Evolutionary conservation across 1,140 invertebrate species (phyloP).

Genomic region (Drosophila bifasciata): DNA sequence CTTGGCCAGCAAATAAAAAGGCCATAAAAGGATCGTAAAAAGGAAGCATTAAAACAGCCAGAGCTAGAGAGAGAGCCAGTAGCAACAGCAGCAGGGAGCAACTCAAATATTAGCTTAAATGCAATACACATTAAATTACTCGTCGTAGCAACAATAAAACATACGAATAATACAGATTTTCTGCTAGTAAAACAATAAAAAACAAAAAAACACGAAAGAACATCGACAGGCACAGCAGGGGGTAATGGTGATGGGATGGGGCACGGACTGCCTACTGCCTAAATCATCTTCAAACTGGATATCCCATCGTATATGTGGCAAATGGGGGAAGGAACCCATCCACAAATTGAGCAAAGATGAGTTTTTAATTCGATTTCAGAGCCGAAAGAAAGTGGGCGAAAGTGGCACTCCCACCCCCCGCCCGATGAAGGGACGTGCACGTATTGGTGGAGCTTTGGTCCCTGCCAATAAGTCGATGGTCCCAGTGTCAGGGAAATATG

Average conservation of each 20-base stretch:
- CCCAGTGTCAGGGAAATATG: constrained; percentile 43
- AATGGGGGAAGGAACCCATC: constrained; percentile 38
- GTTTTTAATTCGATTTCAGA: constrained; percentile 77
- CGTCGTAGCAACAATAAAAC: constrained; percentile 76
- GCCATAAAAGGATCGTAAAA: constrained; percentile 79
- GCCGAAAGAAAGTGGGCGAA: not conserved
- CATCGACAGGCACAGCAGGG: constrained; percentile 38
- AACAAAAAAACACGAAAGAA: constrained; percentile 6
- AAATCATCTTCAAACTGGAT: constrained; percentile 29
- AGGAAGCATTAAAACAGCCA: constrained; percentile 58
- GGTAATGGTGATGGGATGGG: constrained; percentile 53
- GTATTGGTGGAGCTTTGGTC: constrained; percentile 27
- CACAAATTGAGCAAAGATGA: constrained; percentile 71
- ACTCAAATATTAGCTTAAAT: constrained; percentile 81
- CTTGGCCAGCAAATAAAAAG: constrained; percentile 64
- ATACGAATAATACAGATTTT: constrained; percentile 79
- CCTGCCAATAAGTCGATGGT: constrained; percentile 6
- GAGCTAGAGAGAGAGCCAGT: constrained; percentile 1
- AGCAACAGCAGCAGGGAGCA: constrained; percentile 32
- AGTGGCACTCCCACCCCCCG: no score
- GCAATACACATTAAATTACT: constrained; percentile 80
- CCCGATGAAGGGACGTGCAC: constrained; percentile 18
- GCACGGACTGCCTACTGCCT: constrained; percentile 20
- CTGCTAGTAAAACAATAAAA: constrained; percentile 81
- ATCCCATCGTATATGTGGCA: not conserved